Base-by-base conservation (phyloP, 2,113 vertebrate species). In the Calyptommatus sinebrachiatus region DNA sequence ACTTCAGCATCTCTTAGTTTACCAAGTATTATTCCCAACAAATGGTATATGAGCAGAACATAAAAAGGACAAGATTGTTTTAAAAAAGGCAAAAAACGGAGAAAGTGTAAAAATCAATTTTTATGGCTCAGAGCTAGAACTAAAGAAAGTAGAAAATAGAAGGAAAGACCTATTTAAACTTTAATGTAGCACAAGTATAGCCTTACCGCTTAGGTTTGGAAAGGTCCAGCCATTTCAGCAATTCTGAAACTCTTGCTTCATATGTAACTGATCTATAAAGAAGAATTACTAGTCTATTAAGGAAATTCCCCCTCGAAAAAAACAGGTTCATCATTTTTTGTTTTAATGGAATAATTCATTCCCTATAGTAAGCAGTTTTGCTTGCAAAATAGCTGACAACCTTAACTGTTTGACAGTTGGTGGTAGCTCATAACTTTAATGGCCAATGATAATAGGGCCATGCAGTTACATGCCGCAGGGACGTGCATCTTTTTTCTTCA, bases 151-250 rank as follows among this genome's bases (percentile, higher is more conserved):
- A 67, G 14, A 73, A 69, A 16, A 60, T n/a, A 31, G 0, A 80
- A 21, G 78, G 77, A 1, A 77, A 24, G 18, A 57, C 4, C 20
- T 16, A 24, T 5, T 73, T 78, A 41, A 68, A 0, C 73, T 71
- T 61, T 9, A 82, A 29, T 35, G 57, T 26, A 76, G 22, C 1
- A 12, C n/a, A 81, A 35, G 26, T 78, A n/a, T n/a, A 73, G 16
- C 65, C 18, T 48, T 48, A 45, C 95, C 95, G 95, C 60, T 94
- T 26, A 79, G 89, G 29, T 20, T 92, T 88, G 75, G 87, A 75
- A 16, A 93, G 83, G 87, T 94, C 95, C 76, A 96, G 84, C 95
- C 95, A 96, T 7, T 91, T 71, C 73, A 96, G 57, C 81, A 96
- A 0, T 28, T 83, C 80, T 66, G 75, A 86, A 83, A 96, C 86